Conservation (phyloP, 2,797 vertebrate genomes). For the Tragelaphus oryx region DNA sequence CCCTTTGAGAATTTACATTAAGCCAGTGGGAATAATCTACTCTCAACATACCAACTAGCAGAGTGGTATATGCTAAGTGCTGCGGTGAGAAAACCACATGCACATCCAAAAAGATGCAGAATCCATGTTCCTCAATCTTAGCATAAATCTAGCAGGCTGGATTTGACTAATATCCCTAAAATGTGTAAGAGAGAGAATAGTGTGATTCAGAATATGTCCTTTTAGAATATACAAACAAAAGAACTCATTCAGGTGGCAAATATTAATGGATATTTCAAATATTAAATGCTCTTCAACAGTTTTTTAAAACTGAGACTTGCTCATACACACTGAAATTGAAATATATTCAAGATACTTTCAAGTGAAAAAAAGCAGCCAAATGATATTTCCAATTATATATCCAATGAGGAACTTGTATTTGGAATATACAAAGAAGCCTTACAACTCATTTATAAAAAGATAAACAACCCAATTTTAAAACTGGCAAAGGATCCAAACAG, state of each 20-base stretch:
- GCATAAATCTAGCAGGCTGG: background rate
- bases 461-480: constrained; percentile 36
- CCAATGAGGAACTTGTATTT: constrained; percentile 33
- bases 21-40: background rate
- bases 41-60: background rate
- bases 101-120: background rate
- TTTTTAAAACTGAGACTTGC: background rate
- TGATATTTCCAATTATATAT: constrained; percentile 25
- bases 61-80: background rate
- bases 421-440: constrained; percentile 39
- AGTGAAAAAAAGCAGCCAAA: constrained; percentile 39
- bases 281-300: background rate
- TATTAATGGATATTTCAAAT: constrained; percentile 15
- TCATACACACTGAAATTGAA: constrained; percentile 36
- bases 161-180: background rate
- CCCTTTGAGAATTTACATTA: background rate
- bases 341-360: constrained; percentile 21
- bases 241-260: background rate
- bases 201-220: background rate
- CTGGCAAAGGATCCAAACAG: constrained; percentile 29
- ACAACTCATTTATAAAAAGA: constrained; percentile 43
- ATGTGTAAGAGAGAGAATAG: background rate
- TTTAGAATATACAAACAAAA: constrained; percentile 6
- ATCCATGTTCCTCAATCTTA: background rate
- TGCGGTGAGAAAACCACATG: background rate